Evolutionary conservation across 2,888 invertebrate genomes (phyloP).

Genomic region (Globia sparganii): DNA sequence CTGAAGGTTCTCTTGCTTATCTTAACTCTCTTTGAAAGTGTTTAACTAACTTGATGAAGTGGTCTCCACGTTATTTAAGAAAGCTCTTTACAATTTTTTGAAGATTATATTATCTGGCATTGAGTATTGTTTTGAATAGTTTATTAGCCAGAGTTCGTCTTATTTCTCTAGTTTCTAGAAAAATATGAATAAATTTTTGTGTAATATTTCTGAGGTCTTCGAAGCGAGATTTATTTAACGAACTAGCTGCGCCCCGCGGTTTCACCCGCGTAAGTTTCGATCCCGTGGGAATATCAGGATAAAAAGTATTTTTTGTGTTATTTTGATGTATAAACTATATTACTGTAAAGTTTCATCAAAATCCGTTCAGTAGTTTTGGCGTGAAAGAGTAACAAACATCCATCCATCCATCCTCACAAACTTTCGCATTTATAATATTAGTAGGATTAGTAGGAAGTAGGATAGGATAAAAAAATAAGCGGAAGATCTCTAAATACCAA

Average conservation of each 20-base stretch:
- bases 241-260: too few relatives aligned
- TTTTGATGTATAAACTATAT: too few relatives aligned
- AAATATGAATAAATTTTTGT: neutral
- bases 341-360: too few relatives aligned
- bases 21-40: slow-evolving; percentile 53
- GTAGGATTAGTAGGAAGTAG: too few relatives aligned
- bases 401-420: too few relatives aligned
- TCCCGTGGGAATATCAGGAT: too few relatives aligned
- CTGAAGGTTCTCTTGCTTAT: slow-evolving; percentile 47
- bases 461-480: slow-evolving; percentile 2
- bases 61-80: slow-evolving; percentile 44
- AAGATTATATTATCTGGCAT: slow-evolving; percentile 24
- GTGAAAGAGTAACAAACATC: too few relatives aligned
- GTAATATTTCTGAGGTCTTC: neutral
- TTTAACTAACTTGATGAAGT: slow-evolving; percentile 61
- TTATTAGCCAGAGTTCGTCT: slow-evolving; percentile 8
- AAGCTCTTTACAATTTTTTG: slow-evolving; percentile 34
- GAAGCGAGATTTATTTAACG: neutral
- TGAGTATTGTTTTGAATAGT: slow-evolving; percentile 31
- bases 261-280: too few relatives aligned
- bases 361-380: too few relatives aligned
- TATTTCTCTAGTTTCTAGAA: neutral
- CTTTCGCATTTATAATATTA: too few relatives aligned
- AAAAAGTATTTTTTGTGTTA: too few relatives aligned
- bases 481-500: neutral